These are phyloP conservation scores for Cyprinodon brontotheroides DNA, from an alignment of 2,113 vertebrate genomes.

Conservation along the genomic window DNA sequence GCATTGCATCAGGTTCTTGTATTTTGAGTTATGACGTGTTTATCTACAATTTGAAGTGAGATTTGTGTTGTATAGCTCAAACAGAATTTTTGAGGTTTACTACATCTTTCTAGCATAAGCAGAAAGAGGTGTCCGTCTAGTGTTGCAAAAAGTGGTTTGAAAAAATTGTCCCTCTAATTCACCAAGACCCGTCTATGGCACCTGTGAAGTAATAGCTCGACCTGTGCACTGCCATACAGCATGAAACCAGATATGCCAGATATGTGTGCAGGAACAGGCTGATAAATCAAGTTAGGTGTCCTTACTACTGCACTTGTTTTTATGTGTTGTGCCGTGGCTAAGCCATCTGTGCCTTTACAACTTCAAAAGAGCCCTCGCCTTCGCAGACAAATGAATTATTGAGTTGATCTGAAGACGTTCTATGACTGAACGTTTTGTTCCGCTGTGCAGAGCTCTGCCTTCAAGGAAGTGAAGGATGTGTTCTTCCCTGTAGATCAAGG, in stretches of 20 bases:
- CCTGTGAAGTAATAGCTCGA: constrained; percentile 7
- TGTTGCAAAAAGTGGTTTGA: constrained; percentile 1
- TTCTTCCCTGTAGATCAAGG: constrained; percentile 57
- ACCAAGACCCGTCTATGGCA: not conserved
- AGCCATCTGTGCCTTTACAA: constrained; percentile 66
- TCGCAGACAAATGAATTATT: constrained; percentile 72
- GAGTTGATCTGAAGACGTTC: constrained; percentile 55
- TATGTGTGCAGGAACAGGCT: constrained; percentile 1
- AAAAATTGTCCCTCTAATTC: constrained; percentile 1
- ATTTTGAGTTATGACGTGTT: not conserved
- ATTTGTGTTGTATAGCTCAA: not conserved
- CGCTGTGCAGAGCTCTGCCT: constrained; percentile 45
- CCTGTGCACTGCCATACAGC: constrained; percentile 18
- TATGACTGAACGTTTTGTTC: constrained; percentile 62
- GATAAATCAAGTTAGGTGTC: constrained; percentile 6
- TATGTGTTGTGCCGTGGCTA: constrained; percentile 28
- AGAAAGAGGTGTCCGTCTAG: constrained; percentile 1
- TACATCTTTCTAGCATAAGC: not conserved
- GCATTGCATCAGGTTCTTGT: not conserved
- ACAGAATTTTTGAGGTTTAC: not conserved
- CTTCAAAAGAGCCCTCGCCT: constrained; percentile 62
- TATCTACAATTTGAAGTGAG: not conserved
- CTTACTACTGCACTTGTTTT: constrained; percentile 21
- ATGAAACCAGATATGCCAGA: constrained; percentile 8
- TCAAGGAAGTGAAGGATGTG: constrained; percentile 60